A percentile compares a stretch with the other conserved stretches of the same genome.
These are phyloP conservation scores for Drosophila imparisetae DNA, from an alignment of 2,888 invertebrate species.

Conservation along the genomic window DNA sequence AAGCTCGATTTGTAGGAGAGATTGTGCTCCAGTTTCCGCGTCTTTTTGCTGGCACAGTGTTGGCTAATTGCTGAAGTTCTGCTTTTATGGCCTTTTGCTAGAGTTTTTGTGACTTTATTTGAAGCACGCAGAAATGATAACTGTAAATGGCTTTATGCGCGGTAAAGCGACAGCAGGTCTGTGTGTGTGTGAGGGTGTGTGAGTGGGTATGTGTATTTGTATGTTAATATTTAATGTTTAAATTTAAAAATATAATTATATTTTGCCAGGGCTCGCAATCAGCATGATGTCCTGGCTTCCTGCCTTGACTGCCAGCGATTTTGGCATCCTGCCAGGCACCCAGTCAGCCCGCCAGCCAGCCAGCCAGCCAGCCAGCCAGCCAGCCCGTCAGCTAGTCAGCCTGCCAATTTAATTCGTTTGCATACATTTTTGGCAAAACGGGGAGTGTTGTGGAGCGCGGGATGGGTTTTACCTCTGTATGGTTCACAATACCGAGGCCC, in stretches of 20 bases:
- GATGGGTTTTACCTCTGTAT: conserved; percentile 14
- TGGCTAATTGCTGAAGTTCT: conserved; percentile 59
- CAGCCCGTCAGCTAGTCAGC: conserved; percentile 22
- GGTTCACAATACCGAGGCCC: conserved; percentile 58
- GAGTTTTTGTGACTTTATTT: conserved; percentile 33
- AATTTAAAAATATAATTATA: conserved; percentile 75
- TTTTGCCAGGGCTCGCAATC: conserved; percentile 53
- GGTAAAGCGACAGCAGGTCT: conserved; percentile 29
- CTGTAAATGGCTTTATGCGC: conserved; percentile 59
- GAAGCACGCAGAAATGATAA: conserved; percentile 36
- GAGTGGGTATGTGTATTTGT: conserved; percentile 19
- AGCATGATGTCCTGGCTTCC: conserved; percentile 61
- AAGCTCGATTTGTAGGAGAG: conserved; percentile 16
- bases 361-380: neutral
- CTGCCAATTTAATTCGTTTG: conserved; percentile 79
- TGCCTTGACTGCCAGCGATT: conserved; percentile 11
- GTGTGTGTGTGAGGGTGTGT: conserved; percentile 13
- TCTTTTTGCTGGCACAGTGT: conserved; percentile 27
- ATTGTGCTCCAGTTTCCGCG: conserved; percentile 6
- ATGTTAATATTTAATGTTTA: conserved; percentile 69
- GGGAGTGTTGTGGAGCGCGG: too few species aligned
- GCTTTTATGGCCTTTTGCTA: conserved; percentile 31
- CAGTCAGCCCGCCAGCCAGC: neutral
- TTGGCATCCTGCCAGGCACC: conserved; percentile 64
- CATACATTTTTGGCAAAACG: conserved; percentile 59